Evolutionary conservation across 2,797 vertebrate genomes (phyloP).

Genomic region (Tapirus indicus): DNA sequence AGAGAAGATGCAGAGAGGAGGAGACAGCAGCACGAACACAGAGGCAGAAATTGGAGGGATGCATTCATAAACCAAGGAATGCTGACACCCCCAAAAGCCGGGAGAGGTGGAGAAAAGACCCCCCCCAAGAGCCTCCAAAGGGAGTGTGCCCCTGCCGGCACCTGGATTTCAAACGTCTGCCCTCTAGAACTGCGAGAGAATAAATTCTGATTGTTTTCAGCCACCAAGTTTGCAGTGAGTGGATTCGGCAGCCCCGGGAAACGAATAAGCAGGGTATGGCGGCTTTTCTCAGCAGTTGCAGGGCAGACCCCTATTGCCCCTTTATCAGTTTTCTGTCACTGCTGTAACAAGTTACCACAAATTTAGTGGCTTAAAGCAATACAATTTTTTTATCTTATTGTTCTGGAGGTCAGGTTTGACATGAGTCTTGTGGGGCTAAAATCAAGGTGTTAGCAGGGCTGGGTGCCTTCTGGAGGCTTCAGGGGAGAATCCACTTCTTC

Average conservation of each 20-base stretch:
- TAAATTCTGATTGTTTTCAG: too few relatives aligned
- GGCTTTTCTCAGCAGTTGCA: neutral
- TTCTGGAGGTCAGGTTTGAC: neutral
- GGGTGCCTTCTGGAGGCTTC: too few relatives aligned
- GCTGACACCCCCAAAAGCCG: neutral
- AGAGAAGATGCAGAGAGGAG: neutral
- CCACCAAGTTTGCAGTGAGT: neutral
- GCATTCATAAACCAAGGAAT: neutral
- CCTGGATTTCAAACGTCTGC: too few relatives aligned
- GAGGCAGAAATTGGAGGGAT: too few relatives aligned
- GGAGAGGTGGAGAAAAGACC: neutral
- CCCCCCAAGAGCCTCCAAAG: neutral
- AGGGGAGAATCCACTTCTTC: neutral
- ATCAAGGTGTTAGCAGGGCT: too few relatives aligned
- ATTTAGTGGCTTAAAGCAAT: too few relatives aligned
- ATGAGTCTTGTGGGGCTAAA: neutral
- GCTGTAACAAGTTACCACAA: too few relatives aligned
- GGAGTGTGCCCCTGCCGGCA: accelerated
- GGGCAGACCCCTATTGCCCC: neutral
- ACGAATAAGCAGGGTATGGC: neutral
- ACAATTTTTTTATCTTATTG: too few relatives aligned
- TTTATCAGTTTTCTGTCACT: neutral
- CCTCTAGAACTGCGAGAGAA: too few relatives aligned
- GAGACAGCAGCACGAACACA: neutral
- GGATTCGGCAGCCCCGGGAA: neutral